phyloP scores from a whole-genome alignment of 2,797 vertebrate genomes.

The Amniataba percoides region DNA sequence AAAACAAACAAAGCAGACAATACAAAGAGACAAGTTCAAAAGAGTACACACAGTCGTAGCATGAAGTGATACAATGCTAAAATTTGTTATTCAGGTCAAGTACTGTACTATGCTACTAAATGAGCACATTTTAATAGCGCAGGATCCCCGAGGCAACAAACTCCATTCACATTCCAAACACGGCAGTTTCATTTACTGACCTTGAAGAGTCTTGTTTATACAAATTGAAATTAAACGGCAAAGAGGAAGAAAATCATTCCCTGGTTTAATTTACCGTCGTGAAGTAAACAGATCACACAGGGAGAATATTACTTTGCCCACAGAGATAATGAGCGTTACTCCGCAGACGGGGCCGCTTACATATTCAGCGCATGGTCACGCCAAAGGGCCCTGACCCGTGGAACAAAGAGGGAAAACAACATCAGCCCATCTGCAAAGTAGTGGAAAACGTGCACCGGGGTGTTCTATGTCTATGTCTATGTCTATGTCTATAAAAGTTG shows the following conservation, averaged over 20 bases:
- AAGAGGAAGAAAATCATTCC: constrained; percentile 72
- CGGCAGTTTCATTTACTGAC: constrained; percentile 77
- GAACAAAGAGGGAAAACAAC: constrained; percentile 57
- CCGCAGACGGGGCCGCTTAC: constrained; percentile 52
- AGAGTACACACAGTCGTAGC: constrained; percentile 41
- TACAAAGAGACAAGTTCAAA: constrained; percentile 50
- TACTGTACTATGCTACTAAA: constrained; percentile 68
- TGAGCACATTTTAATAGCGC: constrained; percentile 80
- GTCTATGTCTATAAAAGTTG: constrained; percentile 69
- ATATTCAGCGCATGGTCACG: constrained; percentile 54
- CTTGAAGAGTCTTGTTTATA: constrained; percentile 83
- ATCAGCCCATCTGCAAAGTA: constrained; percentile 36
- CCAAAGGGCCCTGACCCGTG: constrained; percentile 38
- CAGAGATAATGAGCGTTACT: constrained; percentile 68
- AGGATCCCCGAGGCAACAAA: constrained; percentile 74
- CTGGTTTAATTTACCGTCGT: constrained; percentile 69
- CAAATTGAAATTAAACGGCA: constrained; percentile 80
- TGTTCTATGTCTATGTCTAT: too few relatives aligned
- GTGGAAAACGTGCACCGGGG: constrained; percentile 36
- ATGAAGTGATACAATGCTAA: constrained; percentile 53
- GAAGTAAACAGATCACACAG: constrained; percentile 73
- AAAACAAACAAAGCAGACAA: constrained; percentile 21
- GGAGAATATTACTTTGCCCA: constrained; percentile 58
- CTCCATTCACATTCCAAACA: constrained; percentile 77
- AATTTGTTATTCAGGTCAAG: constrained; percentile 84